These are phyloP conservation scores for Ischnus inquisitorius DNA, from an alignment of 2,888 invertebrate genomes.

Conservation along the genomic window DNA sequence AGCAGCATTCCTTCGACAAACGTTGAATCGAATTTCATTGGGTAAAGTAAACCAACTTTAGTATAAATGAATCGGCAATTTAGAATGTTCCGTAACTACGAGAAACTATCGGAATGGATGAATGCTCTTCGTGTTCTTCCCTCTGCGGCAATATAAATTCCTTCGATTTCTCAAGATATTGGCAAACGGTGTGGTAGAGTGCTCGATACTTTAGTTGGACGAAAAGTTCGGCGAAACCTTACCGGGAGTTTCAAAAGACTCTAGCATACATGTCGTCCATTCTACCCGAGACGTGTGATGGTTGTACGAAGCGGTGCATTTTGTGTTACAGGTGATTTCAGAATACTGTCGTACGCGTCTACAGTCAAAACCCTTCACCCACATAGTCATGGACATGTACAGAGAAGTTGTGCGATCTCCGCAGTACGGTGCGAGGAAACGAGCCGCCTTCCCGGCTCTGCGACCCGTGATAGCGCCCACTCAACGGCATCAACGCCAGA, in stretches of 20 bases:
- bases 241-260: not conserved
- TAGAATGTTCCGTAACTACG: slow-evolving; percentile 21
- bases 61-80: slow-evolving; percentile 53
- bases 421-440: slow-evolving; percentile 81
- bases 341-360: slow-evolving; percentile 87
- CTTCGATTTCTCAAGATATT: slow-evolving; percentile 39
- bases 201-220: slow-evolving; percentile 8
- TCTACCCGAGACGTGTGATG: not conserved
- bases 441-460: slow-evolving; percentile 73
- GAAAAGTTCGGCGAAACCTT: not conserved
- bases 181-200: slow-evolving; percentile 21
- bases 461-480: slow-evolving; percentile 55
- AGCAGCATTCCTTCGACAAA: slow-evolving; percentile 8
- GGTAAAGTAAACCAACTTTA: slow-evolving; percentile 25
- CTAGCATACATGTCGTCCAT: not conserved
- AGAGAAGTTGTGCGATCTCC: slow-evolving; percentile 85
- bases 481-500: slow-evolving; percentile 69
- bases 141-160: slow-evolving; percentile 27
- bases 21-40: slow-evolving; percentile 22
- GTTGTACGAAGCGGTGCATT: slow-evolving; percentile 25
- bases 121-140: not conserved
- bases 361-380: slow-evolving; percentile 88
- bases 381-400: slow-evolving; percentile 88
- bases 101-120: slow-evolving; percentile 20
- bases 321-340: slow-evolving; percentile 87